These are phyloP conservation scores for Lottia scabra DNA, from an alignment of 2,888 invertebrate genomes.

Conservation along the genomic window DNA sequence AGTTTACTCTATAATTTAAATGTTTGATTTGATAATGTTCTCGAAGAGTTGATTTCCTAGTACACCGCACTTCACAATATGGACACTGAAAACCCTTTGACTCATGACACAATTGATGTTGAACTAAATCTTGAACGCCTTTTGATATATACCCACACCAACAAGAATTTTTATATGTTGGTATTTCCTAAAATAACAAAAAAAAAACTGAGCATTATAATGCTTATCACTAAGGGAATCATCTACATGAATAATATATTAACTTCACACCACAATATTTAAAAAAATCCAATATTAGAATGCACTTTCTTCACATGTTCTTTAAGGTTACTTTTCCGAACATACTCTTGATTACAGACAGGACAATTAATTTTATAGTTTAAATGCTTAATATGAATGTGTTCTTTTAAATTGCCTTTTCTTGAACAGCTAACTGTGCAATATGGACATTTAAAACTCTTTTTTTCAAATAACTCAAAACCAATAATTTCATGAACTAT, in stretches of 20 bases:
- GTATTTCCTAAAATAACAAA: too few species aligned
- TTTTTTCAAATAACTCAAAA: background rate
- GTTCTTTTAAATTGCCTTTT: slow-evolving; percentile 1
- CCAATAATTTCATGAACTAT: too few species aligned
- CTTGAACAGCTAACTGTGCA: background rate
- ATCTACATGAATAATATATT: too few species aligned
- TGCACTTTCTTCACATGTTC: background rate
- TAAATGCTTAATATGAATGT: slow-evolving; percentile 2
- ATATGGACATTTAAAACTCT: background rate
- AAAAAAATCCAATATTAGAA: background rate
- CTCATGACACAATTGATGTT: background rate
- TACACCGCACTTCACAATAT: background rate
- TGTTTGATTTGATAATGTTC: background rate
- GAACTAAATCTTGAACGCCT: background rate
- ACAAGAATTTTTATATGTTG: background rate
- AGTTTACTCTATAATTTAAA: background rate
- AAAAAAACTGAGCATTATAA: too few species aligned
- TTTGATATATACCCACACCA: background rate
- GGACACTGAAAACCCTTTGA: background rate
- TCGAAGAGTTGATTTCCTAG: background rate
- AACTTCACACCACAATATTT: too few species aligned
- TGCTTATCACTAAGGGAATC: too few species aligned
- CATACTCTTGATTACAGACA: background rate
- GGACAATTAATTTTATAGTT: background rate
- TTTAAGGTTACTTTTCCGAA: background rate